A percentile compares a stretch with the other conserved stretches of the same genome.
These are phyloP conservation scores for Actenoides lindsayi DNA, from an alignment of 2,113 vertebrate species.

Conservation along the genomic window DNA sequence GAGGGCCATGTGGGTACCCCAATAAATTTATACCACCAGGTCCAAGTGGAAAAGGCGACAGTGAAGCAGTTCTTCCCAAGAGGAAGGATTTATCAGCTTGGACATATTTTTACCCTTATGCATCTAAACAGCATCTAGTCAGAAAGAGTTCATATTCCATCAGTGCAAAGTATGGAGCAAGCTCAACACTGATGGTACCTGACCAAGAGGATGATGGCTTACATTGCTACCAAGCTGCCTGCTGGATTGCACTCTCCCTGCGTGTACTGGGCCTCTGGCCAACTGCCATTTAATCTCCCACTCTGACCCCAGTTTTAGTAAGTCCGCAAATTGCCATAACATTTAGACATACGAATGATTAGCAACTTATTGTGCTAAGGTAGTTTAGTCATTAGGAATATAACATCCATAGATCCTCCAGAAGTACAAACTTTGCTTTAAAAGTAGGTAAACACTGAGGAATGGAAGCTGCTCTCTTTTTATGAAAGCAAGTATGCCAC, in stretches of 20 bases:
- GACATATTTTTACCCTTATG: not conserved
- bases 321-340: not conserved
- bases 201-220: not conserved
- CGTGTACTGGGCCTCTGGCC: not conserved
- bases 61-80: not conserved
- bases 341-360: not conserved
- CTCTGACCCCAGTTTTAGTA: not conserved
- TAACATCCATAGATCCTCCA: not conserved
- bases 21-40: not conserved
- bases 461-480: not conserved
- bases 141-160: not conserved
- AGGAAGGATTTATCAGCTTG: not conserved
- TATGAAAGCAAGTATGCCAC: not conserved
- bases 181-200: not conserved
- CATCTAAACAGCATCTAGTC: not conserved
- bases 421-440: not conserved
- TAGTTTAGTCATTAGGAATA: not conserved
- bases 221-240: not conserved
- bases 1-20: not conserved
- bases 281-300: accelerated
- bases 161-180: accelerated
- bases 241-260: not conserved
- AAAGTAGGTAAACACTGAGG: slow-evolving; percentile 4
- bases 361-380: not conserved
- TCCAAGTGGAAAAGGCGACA: not conserved